These are phyloP conservation scores for Odontomyia ornata DNA, from an alignment of 2,888 invertebrate species.

Conservation along the genomic window DNA sequence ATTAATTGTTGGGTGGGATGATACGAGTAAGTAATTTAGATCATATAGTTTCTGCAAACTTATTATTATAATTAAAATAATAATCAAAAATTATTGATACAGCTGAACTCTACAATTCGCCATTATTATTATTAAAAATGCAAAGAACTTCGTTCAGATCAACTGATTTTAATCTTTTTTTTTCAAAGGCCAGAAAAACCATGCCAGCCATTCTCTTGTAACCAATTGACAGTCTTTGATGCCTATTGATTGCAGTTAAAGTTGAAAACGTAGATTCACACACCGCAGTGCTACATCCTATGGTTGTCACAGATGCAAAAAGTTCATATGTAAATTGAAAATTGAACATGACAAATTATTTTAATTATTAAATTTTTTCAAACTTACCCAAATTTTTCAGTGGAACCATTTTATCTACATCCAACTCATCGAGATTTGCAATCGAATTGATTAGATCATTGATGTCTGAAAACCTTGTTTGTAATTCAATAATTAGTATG, in stretches of 20 bases:
- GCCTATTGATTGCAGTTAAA: conserved; percentile 53
- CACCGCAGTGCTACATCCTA: conserved; percentile 3
- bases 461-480: too few species aligned
- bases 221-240: conserved; percentile 52
- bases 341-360: too few species aligned
- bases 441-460: too few species aligned
- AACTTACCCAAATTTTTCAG: too few species aligned
- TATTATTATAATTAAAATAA: neutral
- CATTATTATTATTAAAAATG: conserved; percentile 1
- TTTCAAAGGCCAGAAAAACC: conserved; percentile 49
- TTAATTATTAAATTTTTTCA: too few species aligned
- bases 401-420: too few species aligned
- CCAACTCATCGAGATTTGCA: too few species aligned
- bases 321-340: conserved; percentile 1
- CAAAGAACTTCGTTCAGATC: neutral
- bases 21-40: conserved; percentile 10
- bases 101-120: neutral
- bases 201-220: conserved; percentile 52
- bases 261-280: conserved; percentile 51
- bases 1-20: conserved; percentile 6
- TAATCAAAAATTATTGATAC: neutral
- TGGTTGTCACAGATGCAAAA: neutral
- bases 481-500: too few species aligned
- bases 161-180: conserved; percentile 1
- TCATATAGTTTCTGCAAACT: conserved; percentile 1